phyloP scores from a whole-genome alignment of 2,113 vertebrate genomes.

The Rhea americana region DNA sequence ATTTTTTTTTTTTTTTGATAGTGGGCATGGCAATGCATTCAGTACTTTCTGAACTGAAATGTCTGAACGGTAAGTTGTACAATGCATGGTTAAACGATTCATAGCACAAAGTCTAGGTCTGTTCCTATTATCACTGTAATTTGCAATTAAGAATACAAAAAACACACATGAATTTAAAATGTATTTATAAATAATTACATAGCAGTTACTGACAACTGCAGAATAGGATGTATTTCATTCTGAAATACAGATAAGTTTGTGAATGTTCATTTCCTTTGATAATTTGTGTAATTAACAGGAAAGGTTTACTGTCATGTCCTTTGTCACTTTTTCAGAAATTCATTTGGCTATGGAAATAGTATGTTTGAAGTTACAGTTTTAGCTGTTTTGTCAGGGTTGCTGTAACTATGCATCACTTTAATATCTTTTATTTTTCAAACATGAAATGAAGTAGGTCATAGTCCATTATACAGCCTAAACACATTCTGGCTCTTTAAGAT shows the following conservation, averaged over 20 bases:
- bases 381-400: neutral
- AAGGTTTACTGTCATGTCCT: neutral
- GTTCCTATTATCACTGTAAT: constrained; percentile 28
- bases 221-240: neutral
- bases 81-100: constrained; percentile 47
- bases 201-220: neutral
- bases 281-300: neutral
- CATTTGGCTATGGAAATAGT: neutral
- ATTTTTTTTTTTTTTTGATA: constrained; percentile 68
- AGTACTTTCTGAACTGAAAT: constrained; percentile 73
- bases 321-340: neutral
- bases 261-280: neutral
- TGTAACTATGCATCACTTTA: neutral
- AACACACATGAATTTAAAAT: neutral
- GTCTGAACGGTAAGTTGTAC: constrained; percentile 71
- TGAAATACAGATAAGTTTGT: neutral
- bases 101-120: constrained; percentile 2
- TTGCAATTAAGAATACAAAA: neutral
- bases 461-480: neutral
- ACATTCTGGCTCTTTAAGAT: neutral
- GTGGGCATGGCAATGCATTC: constrained; percentile 56
- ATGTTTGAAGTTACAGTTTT: neutral
- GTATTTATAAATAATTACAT: neutral
- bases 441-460: neutral
- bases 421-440: neutral